phyloP scores from a whole-genome alignment of 2,888 invertebrate genomes.

The Hyposoter didymator region DNA sequence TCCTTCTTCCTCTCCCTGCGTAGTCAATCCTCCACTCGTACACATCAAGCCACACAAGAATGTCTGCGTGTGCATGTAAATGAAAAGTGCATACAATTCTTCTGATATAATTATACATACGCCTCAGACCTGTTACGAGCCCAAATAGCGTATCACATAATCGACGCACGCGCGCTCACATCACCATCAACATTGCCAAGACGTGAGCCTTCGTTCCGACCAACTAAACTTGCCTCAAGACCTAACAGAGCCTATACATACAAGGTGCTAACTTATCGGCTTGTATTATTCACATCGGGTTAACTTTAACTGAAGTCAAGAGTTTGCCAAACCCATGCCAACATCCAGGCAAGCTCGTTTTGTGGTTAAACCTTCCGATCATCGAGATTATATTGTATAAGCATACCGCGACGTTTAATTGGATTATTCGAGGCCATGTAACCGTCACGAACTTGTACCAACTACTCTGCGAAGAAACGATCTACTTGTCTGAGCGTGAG shows the following conservation, averaged over 20 bases:
- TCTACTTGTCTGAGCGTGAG: not conserved
- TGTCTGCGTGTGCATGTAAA: not conserved
- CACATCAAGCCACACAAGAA: not conserved
- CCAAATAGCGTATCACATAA: constrained; percentile 48
- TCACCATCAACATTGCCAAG: constrained; percentile 42
- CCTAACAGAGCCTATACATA: constrained; percentile 53
- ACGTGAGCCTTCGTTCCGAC: constrained; percentile 36
- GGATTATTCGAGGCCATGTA: constrained; percentile 18
- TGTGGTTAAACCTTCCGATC: constrained; percentile 47
- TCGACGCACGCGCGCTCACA: constrained; percentile 26
- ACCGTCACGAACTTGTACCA: not conserved
- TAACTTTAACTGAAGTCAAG: constrained; percentile 57
- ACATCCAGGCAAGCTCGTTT: constrained; percentile 26
- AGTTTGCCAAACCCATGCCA: constrained; percentile 10
- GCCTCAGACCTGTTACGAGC: constrained; percentile 53
- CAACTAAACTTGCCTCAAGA: constrained; percentile 47
- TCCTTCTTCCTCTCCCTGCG: constrained; percentile 17
- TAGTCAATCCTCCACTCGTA: not conserved
- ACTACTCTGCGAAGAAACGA: not conserved
- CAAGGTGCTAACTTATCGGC: constrained; percentile 68
- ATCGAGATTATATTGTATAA: constrained; percentile 48
- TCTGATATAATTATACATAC: constrained; percentile 38
- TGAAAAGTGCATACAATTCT: not conserved
- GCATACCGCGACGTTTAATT: constrained; percentile 51
- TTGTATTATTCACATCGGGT: constrained; percentile 67